Base-by-base conservation (phyloP, 2,797 vertebrate species). In the Pangasius djambal region DNA sequence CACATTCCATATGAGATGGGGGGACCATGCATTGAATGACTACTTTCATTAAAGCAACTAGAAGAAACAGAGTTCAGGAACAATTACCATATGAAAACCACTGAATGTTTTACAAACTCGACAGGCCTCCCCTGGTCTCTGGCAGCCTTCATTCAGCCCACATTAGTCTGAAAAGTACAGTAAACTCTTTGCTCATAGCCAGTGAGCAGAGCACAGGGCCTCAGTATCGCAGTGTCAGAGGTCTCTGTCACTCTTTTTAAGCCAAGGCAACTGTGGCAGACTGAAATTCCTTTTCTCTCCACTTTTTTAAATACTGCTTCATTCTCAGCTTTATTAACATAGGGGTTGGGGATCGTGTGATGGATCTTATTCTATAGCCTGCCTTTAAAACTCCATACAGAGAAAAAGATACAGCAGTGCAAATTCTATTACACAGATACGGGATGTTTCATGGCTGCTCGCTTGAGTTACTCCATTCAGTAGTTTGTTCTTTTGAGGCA, bases 41-140 rank as follows among this genome's bases (percentile, higher is more conserved):
- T 94, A 95, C 94, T 93, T 95, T 93, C 93, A 93, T 94, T 95
- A 94, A 94, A 96, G 95, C 93, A 94, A 94, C 94, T 94, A 91
- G 93, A 93, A 95, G 95, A 92, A 90, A 92, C 94, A 28, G 48
- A 70, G 93, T 95, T 93, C 92, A 92, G 92, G 94, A 94, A 95
- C 91, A 93, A 95, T 95, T 94, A 94, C 90, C 95, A 95, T 92
- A 93, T 95, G 95, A 96, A 97, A 93, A 92, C 91, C 75, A 28
- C 20, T 86, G 90, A 89, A 77, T 93, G 88, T 90, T 87, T 89
- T 88, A 90, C 88, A 90, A 37, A 0, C 31, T 86, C 89, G 1
- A 92, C 87, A 92, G 92, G 55, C 88, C 88, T 82, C 82, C 85
- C 87, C 88, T 89, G 88, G 61, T 70, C 90, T 61, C 88, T 89